Evolutionary conservation across 2,113 vertebrate species (phyloP).

Genomic region (Microtus richardsoni): DNA sequence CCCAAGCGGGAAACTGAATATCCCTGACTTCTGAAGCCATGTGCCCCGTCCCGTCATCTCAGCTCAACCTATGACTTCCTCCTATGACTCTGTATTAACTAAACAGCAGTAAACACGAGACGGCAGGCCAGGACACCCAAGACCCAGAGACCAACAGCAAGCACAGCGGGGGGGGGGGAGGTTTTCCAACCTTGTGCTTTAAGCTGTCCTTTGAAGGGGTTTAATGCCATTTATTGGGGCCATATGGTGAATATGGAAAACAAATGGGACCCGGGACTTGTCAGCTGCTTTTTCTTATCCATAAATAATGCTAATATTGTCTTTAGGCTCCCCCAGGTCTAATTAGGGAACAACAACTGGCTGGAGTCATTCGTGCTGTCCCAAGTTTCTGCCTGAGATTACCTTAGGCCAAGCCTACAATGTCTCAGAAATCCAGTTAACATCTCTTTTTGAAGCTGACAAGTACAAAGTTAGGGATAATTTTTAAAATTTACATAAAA

Average conservation of each 20-base stretch:
- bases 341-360: conserved; percentile 25
- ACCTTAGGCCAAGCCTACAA: not conserved
- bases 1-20: conserved; percentile 21
- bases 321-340: not conserved
- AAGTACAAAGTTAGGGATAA: conserved; percentile 15
- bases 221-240: conserved; percentile 87
- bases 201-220: conserved; percentile 90
- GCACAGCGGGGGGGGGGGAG: conserved; percentile 86
- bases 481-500: not conserved
- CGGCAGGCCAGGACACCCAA: conserved; percentile 73
- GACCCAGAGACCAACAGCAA: conserved; percentile 85
- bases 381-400: not conserved
- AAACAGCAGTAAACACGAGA: conserved; percentile 85
- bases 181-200: conserved; percentile 85
- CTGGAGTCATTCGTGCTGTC: not conserved
- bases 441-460: not conserved
- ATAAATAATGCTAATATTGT: not conserved
- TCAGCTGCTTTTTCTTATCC: conserved; percentile 16
- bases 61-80: conserved; percentile 52
- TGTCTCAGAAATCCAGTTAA: conserved; percentile 11
- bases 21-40: not conserved
- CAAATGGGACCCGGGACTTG: conserved; percentile 81
- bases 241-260: conserved; percentile 88
- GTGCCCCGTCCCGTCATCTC: conserved; percentile 65
- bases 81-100: conserved; percentile 80